Base-by-base conservation (phyloP, 2,797 vertebrate genomes). In the Setipinna tenuifilis region DNA sequence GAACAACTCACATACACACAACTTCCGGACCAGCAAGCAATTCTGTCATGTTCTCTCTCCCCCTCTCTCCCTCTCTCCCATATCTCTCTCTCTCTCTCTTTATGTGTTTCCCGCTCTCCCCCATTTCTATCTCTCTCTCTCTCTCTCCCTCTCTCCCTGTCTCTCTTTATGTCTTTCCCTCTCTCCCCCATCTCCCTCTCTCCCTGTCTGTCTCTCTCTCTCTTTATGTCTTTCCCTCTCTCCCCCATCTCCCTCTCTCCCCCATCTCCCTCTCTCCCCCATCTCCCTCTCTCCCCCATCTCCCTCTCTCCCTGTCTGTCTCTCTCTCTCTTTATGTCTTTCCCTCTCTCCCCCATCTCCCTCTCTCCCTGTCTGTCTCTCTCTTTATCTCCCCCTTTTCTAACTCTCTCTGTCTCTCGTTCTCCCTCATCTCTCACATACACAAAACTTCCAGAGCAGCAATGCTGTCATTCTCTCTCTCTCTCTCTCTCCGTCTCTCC, bases 341-440 rank as follows among this genome's bases (percentile, higher is more conserved):
- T 62, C 58, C n/a, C 57, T 58, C 57, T 59, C 17, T 59, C 19
- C 6, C 7, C 16, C 0, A 4, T 59, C 17, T 19, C 57, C n/a
- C 21, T 23, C 21, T 23, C 59, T 61, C 1, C 7, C 59, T 23
- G 6, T 65, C 61, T 65, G 9, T 25, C n/a, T 11, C n/a, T 65
- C 11, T 28, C 4, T 12, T 10, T n/a, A 9, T 1, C 10, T 11
- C 16, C 61, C 44, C n/a, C n/a, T n/a, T n/a, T n/a, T n/a, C n/a
- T n/a, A n/a, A n/a, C 83, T n/a, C 25, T 50, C 28, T 0, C 78
- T 25, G 68, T 85, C 68, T 89, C 48, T 12, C 48, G n/a, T n/a
- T 50, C 6, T 0, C 14, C 14, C 50, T 12, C 50, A 12, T 54
- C 2, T 16, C n/a, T n/a, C n/a, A n/a, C n/a, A n/a, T n/a, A n/a